Percentiles rank a stretch among this genome's conserved stretches.
Evolutionary conservation across 2,888 invertebrate genomes (phyloP).

Genomic region (Colostygia pectinataria): DNA sequence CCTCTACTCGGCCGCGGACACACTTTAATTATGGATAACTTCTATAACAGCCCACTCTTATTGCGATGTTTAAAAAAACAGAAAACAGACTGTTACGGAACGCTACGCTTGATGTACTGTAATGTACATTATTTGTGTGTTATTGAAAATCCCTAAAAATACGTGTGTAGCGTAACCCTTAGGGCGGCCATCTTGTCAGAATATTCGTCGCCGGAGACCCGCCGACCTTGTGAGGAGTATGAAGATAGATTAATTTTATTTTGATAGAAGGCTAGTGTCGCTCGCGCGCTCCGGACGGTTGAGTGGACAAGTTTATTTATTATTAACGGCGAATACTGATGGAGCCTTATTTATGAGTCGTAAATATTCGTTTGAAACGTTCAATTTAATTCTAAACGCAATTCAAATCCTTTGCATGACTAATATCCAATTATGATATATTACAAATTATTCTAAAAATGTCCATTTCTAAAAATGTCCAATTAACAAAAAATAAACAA

Average conservation of each 20-base stretch:
- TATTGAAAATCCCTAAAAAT: background rate
- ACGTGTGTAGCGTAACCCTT: background rate
- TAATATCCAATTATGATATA: no score
- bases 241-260: background rate
- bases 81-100: slow-evolving; percentile 27
- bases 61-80: background rate
- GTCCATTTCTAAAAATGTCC: no score
- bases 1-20: slow-evolving; percentile 18
- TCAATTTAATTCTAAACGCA: no score
- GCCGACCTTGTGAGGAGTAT: background rate
- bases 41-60: slow-evolving; percentile 3
- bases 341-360: no score
- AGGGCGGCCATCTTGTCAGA: background rate
- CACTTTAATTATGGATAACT: slow-evolving; percentile 23
- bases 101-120: slow-evolving; percentile 19
- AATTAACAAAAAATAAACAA: no score
- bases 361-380: no score
- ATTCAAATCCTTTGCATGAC: no score
- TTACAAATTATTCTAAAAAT: no score
- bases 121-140: background rate
- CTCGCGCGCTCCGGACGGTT: no score
- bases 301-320: no score
- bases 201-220: background rate
- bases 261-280: background rate
- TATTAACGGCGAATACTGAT: no score